Evolutionary conservation across 2,888 invertebrate genomes (phyloP).

Genomic region (Machimus atricapillus): DNA sequence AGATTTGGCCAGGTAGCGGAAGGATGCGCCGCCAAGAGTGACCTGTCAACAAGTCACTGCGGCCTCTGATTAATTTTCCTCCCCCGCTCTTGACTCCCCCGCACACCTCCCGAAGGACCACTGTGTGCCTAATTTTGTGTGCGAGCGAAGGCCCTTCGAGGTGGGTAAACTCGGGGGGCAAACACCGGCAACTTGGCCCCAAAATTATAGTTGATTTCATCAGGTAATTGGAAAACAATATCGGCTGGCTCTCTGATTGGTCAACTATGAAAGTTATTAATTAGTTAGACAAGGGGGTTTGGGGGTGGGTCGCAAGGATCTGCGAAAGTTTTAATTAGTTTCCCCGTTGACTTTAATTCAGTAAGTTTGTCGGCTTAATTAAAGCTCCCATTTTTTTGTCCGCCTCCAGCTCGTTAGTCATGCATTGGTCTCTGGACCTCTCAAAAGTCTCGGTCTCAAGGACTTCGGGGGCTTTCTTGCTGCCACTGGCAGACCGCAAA

Average conservation of each 20-base stretch:
- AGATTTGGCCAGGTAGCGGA: not conserved
- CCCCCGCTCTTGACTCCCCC: not conserved
- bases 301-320: not conserved
- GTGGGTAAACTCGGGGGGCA: not conserved
- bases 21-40: slow-evolving; percentile 7
- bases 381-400: slow-evolving; percentile 17
- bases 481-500: not conserved
- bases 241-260: slow-evolving; percentile 4
- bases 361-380: slow-evolving; percentile 27
- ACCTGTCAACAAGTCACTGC: slow-evolving; percentile 29
- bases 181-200: not conserved
- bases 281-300: not conserved
- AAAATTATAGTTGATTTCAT: slow-evolving; percentile 19
- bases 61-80: slow-evolving; percentile 17
- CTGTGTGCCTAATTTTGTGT: slow-evolving; percentile 1
- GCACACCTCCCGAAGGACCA: not conserved
- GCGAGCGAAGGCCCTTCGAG: not conserved
- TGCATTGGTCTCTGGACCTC: slow-evolving; percentile 3
- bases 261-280: slow-evolving; percentile 38
- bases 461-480: not conserved
- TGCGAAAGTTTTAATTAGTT: slow-evolving; percentile 33
- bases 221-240: slow-evolving; percentile 33
- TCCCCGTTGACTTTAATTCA: slow-evolving; percentile 29
- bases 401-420: slow-evolving; percentile 9
- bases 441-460: not conserved